phyloP scores from a whole-genome alignment of 2,797 vertebrate genomes.

The Champsocephalus gunnari region DNA sequence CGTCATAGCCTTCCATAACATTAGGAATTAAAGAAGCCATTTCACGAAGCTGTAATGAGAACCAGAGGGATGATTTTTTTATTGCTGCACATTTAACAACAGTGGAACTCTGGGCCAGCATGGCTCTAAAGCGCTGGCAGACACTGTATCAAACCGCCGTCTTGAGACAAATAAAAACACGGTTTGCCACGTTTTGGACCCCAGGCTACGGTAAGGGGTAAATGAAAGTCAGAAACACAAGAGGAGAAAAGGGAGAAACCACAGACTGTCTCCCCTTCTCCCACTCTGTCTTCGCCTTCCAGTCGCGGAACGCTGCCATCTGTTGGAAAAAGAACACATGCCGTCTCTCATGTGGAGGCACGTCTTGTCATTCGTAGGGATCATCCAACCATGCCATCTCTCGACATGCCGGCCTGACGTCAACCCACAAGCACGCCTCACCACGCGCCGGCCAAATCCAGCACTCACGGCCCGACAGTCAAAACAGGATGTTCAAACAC shows the following conservation, averaged over 20 bases:
- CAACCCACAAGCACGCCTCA: constrained; percentile 50
- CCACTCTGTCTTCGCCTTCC: constrained; percentile 49
- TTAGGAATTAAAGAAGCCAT: constrained; percentile 79
- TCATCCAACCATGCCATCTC: constrained; percentile 52
- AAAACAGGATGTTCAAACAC: constrained; percentile 31
- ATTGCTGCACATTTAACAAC: constrained; percentile 63
- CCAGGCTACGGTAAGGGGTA: constrained; percentile 60
- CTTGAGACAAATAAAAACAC: constrained; percentile 71
- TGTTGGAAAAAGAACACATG: constrained; percentile 76
- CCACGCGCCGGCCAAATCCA: constrained; percentile 35
- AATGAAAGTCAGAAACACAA: constrained; percentile 72
- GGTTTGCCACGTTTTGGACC: constrained; percentile 66
- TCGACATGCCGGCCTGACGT: constrained; percentile 70
- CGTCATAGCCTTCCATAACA: constrained; percentile 68
- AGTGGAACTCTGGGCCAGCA: constrained; percentile 42
- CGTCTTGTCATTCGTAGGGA: constrained; percentile 69
- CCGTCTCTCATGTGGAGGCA: constrained; percentile 74
- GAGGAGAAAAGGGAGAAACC: constrained; percentile 47
- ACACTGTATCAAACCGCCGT: constrained; percentile 60
- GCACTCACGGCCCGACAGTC: constrained; percentile 25
- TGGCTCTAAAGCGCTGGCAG: constrained; percentile 60
- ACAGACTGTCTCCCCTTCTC: constrained; percentile 38
- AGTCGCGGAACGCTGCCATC: constrained; percentile 72
- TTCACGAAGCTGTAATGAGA: constrained; percentile 74
- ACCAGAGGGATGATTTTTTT: constrained; percentile 70